A percentile compares a stretch with the other conserved stretches of the same genome.
phyloP scores from a whole-genome alignment of 2,888 invertebrate species.

The Dasysyrphus tricinctus region DNA sequence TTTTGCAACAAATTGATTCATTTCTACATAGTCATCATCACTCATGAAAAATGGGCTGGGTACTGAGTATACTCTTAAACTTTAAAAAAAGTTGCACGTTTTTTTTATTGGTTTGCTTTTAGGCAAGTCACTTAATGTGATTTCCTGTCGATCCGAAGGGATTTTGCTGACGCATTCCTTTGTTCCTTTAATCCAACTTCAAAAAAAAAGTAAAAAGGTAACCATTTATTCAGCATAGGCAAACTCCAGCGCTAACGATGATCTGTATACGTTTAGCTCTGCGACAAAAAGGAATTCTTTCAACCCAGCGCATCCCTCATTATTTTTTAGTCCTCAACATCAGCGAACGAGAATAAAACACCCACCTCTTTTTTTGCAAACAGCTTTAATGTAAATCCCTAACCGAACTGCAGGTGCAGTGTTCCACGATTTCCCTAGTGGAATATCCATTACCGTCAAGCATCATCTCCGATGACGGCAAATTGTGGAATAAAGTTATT shows the following conservation, averaged over 20 bases:
- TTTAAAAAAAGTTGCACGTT: conserved; percentile 26
- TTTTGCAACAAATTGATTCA: conserved; percentile 62
- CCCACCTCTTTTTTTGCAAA: conserved; percentile 28
- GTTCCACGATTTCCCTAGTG: conserved; percentile 44
- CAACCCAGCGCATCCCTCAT: conserved; percentile 52
- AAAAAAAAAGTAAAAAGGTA: conserved; percentile 14
- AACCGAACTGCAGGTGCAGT: conserved; percentile 66
- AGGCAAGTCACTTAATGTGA: conserved; percentile 75
- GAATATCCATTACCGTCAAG: conserved; percentile 62
- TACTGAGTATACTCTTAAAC: conserved; percentile 10
- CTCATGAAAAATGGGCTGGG: conserved; percentile 34
- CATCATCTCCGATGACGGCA: conserved; percentile 54
- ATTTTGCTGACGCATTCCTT: conserved; percentile 59
- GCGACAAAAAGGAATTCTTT: conserved; percentile 62
- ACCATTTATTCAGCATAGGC: conserved; percentile 31
- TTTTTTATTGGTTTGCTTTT: conserved; percentile 48
- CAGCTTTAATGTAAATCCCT: conserved; percentile 45
- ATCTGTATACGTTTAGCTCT: conserved; percentile 37
- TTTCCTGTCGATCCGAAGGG: conserved; percentile 61
- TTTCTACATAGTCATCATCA: conserved; percentile 62
- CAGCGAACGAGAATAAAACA: conserved; percentile 17
- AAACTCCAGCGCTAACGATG: conserved; percentile 59
- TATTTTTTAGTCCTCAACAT: conserved; percentile 47
- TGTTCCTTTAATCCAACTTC: conserved; percentile 31
- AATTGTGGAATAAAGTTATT: conserved; percentile 69